Base-by-base conservation (phyloP, 2,888 invertebrate genomes). In the Cerastoderma edule region DNA sequence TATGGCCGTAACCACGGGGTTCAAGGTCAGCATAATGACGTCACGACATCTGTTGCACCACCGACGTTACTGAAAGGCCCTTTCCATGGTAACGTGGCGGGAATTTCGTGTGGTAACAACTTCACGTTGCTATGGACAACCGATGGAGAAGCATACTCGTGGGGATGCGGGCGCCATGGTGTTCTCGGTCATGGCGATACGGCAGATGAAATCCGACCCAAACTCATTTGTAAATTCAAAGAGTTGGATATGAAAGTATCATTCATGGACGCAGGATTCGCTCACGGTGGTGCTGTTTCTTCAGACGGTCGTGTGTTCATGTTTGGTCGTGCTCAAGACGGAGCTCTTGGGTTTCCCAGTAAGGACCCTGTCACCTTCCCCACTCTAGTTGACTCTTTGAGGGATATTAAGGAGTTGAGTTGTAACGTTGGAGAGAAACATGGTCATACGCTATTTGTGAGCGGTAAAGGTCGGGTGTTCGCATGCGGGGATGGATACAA, bases 371-470 rank as follows among this genome's bases (percentile, higher is more conserved):
- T 69, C 1, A 53, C 57, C 22, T 50, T 27, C 0, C 85, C 86
- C 0, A 64, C 46, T 5, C 6, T 54, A 39, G 78, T 84, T 22
- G 53, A 48, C 10, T 28, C 68, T 2, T 44, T 72, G 30, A 44
- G 46, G 3, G 48, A 72, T n/a, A 71, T 88, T 24, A 71, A n/a
- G 24, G 82, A 76, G 56, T 60, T 88, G 8, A 87, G 87, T 57
- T 89, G 89, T 63, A 86, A 85, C 73, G 85, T 86, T 24, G 88
- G 86, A 28, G 89, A 89, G 64, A 87, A 89, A 56, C 87, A 86
- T 53, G 87, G 85, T 1, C 88, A 88, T 69, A 87, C 87, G 4
- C 70, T 88, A 64, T 86, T 84, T 54, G 50, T 84, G 30, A 75
- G 80, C 10, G 39, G 46, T 2, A 50, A 79, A 8, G 88, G 87